Evolutionary conservation across 1,140 invertebrate species (phyloP), one percentile per base, ranked within the genome.

Genomic region (Drosophila ercepeae): DNA sequence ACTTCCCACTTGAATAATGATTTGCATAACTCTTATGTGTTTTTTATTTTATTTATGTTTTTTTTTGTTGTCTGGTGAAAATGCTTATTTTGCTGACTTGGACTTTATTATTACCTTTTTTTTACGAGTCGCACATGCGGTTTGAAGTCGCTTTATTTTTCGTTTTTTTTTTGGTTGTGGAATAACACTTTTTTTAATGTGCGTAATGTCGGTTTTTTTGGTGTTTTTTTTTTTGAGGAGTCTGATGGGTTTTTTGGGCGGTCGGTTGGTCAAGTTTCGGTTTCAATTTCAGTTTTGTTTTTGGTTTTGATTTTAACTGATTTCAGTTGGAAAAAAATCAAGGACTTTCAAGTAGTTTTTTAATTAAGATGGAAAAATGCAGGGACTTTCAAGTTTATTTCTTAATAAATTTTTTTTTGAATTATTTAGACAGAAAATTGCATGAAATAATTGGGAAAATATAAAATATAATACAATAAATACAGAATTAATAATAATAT

Each of bases 101-200:
- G 42, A 51, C 25, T 69, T 78, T 60, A 75, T 69, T 60, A 68
- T 60, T 75, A 49, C 25, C 36, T 29, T 53, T 54, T 60, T 54
- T 54, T 82, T 82, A 73, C 59, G 69, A 60, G 55, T 36, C 68
- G 69, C 69, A 72, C 69, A 72, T 72, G 36, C 14, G 57, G 68
- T 65, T 36, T 53, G 34, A 39, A 73, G 57, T 50, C 49, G 54
- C 32, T 21, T n/a, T n/a, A n/a, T n/a, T n/a, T 21, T 21, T 21
- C 2, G 21, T 21, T 21, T 2, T 42, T 27, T 52, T 34, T 36
- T 6, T 29, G 25, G 39, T 25, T 45, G 14, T 34, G 14, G 5
- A 4, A 18, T 42, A 42, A 9, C 16, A 18, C 16, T 27, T 48
- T 16, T 49, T 70, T 55, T 55, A 50, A 70, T 50, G 67, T 74